phyloP scores from a whole-genome alignment of 2,888 invertebrate species.

The Gortyna flavago region DNA sequence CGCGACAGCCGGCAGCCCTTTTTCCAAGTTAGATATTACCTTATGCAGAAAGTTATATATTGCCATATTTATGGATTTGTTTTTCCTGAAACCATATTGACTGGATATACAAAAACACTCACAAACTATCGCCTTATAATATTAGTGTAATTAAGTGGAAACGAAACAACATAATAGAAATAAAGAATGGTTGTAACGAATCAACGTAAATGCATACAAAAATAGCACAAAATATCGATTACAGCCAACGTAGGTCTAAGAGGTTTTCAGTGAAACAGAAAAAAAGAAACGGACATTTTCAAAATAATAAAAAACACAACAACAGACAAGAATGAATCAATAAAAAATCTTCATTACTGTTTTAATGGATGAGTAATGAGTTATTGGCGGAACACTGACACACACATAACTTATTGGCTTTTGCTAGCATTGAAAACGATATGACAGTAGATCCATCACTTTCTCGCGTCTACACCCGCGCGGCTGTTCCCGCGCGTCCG shows the following conservation, averaged over 20 bases:
- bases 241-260: background rate
- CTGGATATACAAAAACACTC: no score
- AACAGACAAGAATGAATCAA: background rate
- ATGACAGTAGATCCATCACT: background rate
- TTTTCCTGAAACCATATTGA: no score
- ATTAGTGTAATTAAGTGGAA: background rate
- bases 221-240: no score
- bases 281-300: background rate
- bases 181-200: background rate
- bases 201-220: background rate
- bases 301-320: background rate
- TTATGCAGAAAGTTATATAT: no score
- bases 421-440: background rate
- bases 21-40: no score
- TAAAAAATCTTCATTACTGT: no score
- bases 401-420: background rate
- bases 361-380: background rate
- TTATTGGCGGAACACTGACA: background rate
- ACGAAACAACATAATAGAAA: background rate
- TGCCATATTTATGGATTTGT: no score
- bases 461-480: background rate
- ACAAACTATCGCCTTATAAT: no score
- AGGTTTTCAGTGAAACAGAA: background rate
- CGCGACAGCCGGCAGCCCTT: no score
- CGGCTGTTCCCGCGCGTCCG: background rate